phyloP scores from a whole-genome alignment of 2,113 vertebrate species.

The rat (Rattus norvegicus) region GRCr8 NC_086032.1:9870501-9871000 shows the following conservation, averaged over 20 bases:
- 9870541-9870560: not conserved
- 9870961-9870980: not conserved
- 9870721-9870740: not conserved
- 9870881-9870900: too few species aligned
- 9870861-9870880: not conserved
- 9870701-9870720: not conserved
- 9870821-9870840: not conserved
- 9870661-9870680: not conserved
- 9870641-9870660: not conserved
- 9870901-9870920: not conserved
- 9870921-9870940: not conserved
- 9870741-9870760: not conserved
- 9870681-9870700: not conserved
- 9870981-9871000: slow-evolving; percentile 15
- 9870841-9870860: not conserved
- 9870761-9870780: not conserved
- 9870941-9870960: not conserved
- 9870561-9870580: too few species aligned
- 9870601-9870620: not conserved
- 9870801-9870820: not conserved
- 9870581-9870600: not conserved
- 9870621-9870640: too few species aligned
- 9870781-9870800: not conserved
- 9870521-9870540: too few species aligned
- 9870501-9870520: not conserved